Evolutionary conservation across 2,113 vertebrate species (phyloP).

Genomic region (Anser brachyrhynchus): DNA sequence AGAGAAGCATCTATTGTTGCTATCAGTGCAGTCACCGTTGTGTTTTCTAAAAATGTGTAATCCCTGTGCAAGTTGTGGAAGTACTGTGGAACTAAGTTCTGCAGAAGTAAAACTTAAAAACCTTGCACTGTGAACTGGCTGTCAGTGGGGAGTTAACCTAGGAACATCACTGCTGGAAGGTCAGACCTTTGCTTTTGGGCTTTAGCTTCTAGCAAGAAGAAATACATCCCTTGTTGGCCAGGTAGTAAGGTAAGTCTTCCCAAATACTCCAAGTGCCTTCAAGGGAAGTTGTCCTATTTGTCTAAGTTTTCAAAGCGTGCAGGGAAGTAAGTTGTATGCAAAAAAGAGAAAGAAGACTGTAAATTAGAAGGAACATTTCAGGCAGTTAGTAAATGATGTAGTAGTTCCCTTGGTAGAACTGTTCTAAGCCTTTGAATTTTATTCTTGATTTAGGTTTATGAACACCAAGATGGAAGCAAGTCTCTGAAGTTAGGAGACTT

Average conservation of each 20-base stretch:
- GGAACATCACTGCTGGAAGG: not conserved
- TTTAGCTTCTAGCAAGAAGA: not conserved
- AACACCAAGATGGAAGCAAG: constrained; percentile 94
- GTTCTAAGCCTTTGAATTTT: not conserved
- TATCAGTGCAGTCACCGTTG: not conserved
- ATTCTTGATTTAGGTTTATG: constrained; percentile 85
- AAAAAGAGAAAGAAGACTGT: not conserved
- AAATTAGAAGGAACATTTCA: not conserved
- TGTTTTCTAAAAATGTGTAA: not conserved
- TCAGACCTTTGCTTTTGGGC: not conserved
- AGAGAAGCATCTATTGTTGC: not conserved
- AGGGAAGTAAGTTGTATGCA: not conserved
- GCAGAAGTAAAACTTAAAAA: not conserved
- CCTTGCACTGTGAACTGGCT: not conserved
- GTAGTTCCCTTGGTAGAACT: not conserved
- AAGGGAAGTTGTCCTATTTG: not conserved
- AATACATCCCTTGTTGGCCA: not conserved
- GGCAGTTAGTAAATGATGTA: not conserved
- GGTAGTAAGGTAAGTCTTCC: accelerated
- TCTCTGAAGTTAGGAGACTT: constrained; percentile 97
- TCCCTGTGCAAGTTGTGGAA: not conserved
- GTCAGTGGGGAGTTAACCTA: not conserved
- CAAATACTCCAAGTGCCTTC: not conserved
- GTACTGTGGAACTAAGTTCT: not conserved
- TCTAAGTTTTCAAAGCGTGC: not conserved